Conservation (phyloP, 2,797 vertebrate genomes). For the Salarias fasciatus region DNA sequence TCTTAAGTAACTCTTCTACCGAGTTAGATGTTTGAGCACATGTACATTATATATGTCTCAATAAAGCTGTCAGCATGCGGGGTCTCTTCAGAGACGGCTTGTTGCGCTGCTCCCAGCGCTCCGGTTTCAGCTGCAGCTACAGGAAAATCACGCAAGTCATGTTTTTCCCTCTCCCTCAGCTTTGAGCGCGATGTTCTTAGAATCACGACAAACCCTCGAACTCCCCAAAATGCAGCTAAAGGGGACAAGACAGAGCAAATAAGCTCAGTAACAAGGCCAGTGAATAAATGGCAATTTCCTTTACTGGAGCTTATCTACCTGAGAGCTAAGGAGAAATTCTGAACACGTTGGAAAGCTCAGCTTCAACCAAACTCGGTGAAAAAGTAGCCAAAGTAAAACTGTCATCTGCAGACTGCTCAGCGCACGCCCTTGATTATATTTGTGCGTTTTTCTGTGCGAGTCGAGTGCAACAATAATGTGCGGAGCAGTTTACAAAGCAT, state of each 20-base stretch:
- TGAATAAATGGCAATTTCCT: too few species aligned
- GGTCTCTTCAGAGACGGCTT: conserved; percentile 19
- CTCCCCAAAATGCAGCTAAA: too few species aligned
- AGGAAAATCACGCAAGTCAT: conserved; percentile 20
- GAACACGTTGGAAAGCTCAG: too few species aligned
- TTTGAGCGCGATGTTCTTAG: neutral
- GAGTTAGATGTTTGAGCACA: conserved; percentile 52
- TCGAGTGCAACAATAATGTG: conserved; percentile 39
- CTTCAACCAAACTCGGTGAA: conserved; percentile 2
- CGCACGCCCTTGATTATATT: conserved; percentile 30
- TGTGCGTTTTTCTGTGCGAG: conserved; percentile 28
- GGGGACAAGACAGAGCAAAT: too few species aligned
- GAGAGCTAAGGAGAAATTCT: too few species aligned
- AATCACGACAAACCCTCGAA: neutral
- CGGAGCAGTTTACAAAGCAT: conserved; percentile 58
- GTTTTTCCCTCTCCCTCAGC: neutral
- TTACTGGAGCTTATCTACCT: too few species aligned
- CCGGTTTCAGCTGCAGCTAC: conserved; percentile 4
- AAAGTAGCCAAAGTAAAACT: too few species aligned
- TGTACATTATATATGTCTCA: conserved; percentile 53
- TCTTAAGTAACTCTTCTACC: conserved; percentile 46
- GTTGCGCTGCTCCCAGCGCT: conserved; percentile 9
- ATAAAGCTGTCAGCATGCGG: conserved; percentile 64
- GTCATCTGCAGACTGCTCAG: neutral
- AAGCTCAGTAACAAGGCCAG: too few species aligned